These are phyloP conservation scores for Theocolax elegans DNA, from an alignment of 1,140 invertebrate species.

Conservation along the genomic window DNA sequence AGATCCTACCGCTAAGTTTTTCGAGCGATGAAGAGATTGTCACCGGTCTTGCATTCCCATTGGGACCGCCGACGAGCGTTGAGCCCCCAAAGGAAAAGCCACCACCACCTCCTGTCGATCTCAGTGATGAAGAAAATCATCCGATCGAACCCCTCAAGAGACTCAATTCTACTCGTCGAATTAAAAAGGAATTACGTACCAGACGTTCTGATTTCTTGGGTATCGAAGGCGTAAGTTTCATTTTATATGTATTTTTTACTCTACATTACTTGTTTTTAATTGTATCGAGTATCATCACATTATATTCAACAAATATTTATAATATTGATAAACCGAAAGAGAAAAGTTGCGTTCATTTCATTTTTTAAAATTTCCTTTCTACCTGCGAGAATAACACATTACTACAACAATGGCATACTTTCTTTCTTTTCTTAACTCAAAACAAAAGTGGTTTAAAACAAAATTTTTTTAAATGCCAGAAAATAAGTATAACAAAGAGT, in stretches of 20 bases:
- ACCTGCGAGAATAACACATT: too few species aligned
- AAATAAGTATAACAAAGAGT: too few species aligned
- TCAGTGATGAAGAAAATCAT: constrained; percentile 66
- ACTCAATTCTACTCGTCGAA: constrained; percentile 84
- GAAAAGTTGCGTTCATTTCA: too few species aligned
- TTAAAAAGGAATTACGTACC: constrained; percentile 86
- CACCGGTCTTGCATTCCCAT: constrained; percentile 56
- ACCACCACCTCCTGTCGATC: constrained; percentile 81
- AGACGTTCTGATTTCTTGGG: constrained; percentile 88
- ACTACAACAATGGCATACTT: too few species aligned
- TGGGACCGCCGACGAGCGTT: constrained; percentile 71
- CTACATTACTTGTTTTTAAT: too few species aligned
- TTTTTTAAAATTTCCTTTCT: too few species aligned
- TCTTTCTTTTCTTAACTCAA: too few species aligned
- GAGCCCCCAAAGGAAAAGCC: constrained; percentile 88
- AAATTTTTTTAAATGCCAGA: too few species aligned
- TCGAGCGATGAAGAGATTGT: constrained; percentile 62
- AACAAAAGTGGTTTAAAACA: too few species aligned
- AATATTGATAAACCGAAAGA: too few species aligned
- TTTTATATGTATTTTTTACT: background rate
- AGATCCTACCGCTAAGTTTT: constrained; percentile 62
- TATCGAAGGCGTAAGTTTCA: constrained; percentile 73
- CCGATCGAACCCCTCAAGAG: constrained; percentile 72
- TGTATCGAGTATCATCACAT: too few species aligned
- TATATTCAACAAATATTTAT: too few species aligned